Base-by-base conservation (phyloP, 1,140 invertebrate genomes). In the Dufourea novaeangliae region DNA sequence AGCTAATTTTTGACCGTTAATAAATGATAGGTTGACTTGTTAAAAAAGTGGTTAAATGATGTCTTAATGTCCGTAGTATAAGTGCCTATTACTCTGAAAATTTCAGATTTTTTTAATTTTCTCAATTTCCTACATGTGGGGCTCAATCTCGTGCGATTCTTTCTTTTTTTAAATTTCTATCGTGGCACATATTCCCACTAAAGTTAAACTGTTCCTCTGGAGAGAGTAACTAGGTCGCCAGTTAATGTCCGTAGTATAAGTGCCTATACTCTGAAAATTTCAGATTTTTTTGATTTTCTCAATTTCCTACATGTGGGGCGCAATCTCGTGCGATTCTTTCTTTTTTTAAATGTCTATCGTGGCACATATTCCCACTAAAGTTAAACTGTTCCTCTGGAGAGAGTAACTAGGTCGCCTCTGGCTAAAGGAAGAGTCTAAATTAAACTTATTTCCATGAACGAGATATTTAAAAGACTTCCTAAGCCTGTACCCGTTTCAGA, bases 361-460 rank as follows among this genome's bases (percentile, higher is more conserved):
- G 14, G 54, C 27, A 14, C 27, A 32, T 27, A 20, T 57, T 32
- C 54, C 14, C 32, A 6, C 27, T n/a, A 32, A 32, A 57, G 54
- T 20, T 57, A 57, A 57, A 17, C 54, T 20, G 50, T n/a, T 29
- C 29, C 29, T 20, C 54, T 29, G 27, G 1, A 1, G 54, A 46
- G n/a, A 32, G 27, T 32, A 56, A 27, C 14, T 12, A 17, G 27
- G 54, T 57, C 27, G 14, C 14, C 54, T 7, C 27, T 27, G 54
- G 27, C 12, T 17, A 8, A 56, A 56, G 25, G 25, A 14, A 29
- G n/a, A 56, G 12, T 57, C 54, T 29, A 17, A 57, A 57, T 57
- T 57, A 57, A 57, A 57, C 29, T 57, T 57, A 57, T 32, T 57
- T 32, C 54, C 27, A 32, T 56, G 54, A n/a, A 29, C 22, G 25